A percentile compares a stretch with the other conserved stretches of the same genome.
Conservation (phyloP, 2,888 invertebrate species). For the Brachyopa scutellaris region DNA sequence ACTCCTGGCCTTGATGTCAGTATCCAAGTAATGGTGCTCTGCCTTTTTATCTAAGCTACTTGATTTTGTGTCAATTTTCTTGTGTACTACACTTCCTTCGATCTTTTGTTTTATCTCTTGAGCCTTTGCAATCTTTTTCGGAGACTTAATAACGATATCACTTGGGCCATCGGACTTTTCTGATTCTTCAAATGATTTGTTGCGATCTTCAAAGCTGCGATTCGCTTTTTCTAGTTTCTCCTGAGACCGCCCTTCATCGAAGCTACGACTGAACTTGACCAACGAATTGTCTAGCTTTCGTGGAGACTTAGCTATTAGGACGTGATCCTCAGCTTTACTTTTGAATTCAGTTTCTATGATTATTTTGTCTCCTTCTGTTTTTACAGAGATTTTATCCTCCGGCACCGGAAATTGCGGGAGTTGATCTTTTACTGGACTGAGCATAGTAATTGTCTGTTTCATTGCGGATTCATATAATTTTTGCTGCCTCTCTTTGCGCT, state of each 20-base stretch:
- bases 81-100: conserved; percentile 85
- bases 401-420: conserved; percentile 88
- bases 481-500: conserved; percentile 89
- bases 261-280: conserved; percentile 85
- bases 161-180: conserved; percentile 83
- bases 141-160: conserved; percentile 84
- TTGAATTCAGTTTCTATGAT: conserved; percentile 88
- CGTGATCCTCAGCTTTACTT: conserved; percentile 89
- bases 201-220: conserved; percentile 86
- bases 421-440: conserved; percentile 88
- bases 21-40: conserved; percentile 84
- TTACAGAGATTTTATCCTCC: conserved; percentile 88
- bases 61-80: conserved; percentile 85
- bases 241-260: conserved; percentile 84
- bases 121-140: conserved; percentile 84
- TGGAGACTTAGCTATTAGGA: conserved; percentile 89
- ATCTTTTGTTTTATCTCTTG: conserved; percentile 86
- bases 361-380: conserved; percentile 87
- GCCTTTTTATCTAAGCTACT: conserved; percentile 86
- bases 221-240: conserved; percentile 84
- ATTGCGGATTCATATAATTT: conserved; percentile 89
- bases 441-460: conserved; percentile 88
- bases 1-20: conserved; percentile 87
- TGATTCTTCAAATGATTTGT: conserved; percentile 85
- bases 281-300: conserved; percentile 86